Evolutionary conservation across 2,113 vertebrate species (phyloP).

Genomic region (Marmota flaviventris): DNA sequence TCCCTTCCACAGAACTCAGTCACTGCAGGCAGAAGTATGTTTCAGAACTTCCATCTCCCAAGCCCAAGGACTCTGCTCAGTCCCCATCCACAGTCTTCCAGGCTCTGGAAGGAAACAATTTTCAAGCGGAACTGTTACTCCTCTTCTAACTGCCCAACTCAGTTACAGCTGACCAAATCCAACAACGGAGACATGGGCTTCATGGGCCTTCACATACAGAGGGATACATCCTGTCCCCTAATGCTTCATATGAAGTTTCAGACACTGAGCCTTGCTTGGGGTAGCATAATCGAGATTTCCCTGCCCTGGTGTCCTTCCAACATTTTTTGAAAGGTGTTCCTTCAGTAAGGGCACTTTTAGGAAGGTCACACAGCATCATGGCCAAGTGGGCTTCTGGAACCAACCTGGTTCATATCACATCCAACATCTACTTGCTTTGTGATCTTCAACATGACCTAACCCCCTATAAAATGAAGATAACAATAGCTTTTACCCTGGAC

Average conservation of each 20-base stretch:
- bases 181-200: neutral
- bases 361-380: neutral
- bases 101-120: neutral
- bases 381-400: neutral
- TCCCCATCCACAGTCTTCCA: neutral
- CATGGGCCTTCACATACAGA: neutral
- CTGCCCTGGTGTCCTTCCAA: neutral
- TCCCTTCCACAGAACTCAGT: neutral
- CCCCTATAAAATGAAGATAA: neutral
- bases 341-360: neutral
- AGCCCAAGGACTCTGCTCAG: neutral
- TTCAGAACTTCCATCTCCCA: neutral
- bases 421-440: neutral
- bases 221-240: neutral
- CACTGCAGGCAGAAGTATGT: neutral
- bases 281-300: neutral
- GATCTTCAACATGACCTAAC: neutral
- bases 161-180: neutral
- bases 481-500: neutral
- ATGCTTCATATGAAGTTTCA: neutral
- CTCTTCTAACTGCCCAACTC: neutral
- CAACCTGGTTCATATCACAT: neutral
- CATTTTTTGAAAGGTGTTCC: neutral
- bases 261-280: neutral
- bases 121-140: neutral